Evolutionary conservation across 2,888 invertebrate genomes (phyloP).

Genomic region (Cheilosia pagana): DNA sequence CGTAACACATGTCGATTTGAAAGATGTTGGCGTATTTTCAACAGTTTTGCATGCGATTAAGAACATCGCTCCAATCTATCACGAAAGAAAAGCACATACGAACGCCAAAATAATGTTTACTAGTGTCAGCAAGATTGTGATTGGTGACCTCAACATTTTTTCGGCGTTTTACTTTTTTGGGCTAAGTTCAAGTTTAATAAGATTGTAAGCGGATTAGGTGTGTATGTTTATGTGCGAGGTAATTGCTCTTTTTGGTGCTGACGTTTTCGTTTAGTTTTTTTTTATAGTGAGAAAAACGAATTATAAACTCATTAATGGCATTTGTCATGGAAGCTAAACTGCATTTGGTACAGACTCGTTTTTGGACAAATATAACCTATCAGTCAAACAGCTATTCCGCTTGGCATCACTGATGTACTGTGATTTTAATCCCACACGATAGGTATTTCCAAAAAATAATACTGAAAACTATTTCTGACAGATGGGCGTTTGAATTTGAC

Average conservation of each 20-base stretch:
- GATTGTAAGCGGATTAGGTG: neutral
- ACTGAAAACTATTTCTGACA: no score
- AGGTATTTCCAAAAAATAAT: no score
- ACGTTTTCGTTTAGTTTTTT: neutral
- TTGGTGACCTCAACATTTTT: neutral
- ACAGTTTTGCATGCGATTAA: neutral
- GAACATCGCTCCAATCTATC: neutral
- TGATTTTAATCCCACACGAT: no score
- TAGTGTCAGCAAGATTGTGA: neutral
- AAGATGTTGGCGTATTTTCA: neutral
- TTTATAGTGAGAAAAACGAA: neutral
- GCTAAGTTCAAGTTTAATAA: constrained; percentile 8
- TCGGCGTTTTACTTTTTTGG: neutral
- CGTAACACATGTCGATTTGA: neutral
- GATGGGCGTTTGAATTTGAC: no score
- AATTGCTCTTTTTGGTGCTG: neutral
- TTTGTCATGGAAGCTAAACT: neutral
- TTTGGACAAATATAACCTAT: neutral
- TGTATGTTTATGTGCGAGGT: neutral
- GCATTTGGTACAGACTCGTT: neutral
- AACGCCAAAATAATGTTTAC: neutral
- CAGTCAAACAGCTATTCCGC: neutral
- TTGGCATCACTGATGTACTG: no score
- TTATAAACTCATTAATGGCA: neutral
- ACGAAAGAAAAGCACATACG: neutral